Evolutionary conservation across 2,797 vertebrate species (phyloP).

Genomic region (Myripristis murdjan): DNA sequence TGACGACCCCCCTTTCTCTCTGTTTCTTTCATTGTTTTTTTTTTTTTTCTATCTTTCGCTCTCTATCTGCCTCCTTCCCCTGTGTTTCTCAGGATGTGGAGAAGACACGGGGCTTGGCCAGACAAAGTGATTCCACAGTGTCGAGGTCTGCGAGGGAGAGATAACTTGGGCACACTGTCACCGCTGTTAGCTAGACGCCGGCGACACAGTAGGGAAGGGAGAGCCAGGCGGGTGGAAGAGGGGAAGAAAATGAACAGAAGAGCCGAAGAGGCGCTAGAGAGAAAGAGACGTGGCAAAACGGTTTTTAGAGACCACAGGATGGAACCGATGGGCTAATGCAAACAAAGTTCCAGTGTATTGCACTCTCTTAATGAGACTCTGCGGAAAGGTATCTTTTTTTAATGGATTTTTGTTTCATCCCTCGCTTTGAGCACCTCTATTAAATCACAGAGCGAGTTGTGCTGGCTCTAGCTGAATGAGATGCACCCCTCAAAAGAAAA

Average conservation of each 20-base stretch:
- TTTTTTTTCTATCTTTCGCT: conserved; percentile 25
- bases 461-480: conserved; percentile 63
- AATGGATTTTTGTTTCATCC: conserved; percentile 65
- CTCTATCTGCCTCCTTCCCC: conserved; percentile 39
- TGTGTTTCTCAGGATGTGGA: conserved; percentile 64
- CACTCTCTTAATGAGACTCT: conserved; percentile 55
- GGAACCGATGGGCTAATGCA: conserved; percentile 54
- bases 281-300: conserved; percentile 33
- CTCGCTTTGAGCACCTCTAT: conserved; percentile 58
- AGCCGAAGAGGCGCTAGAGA: too few relatives aligned
- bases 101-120: conserved; percentile 80
- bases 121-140: conserved; percentile 82
- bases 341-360: conserved; percentile 28
- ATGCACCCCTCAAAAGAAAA: conserved; percentile 64
- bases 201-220: conserved; percentile 40
- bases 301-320: conserved; percentile 38
- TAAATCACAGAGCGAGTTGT: conserved; percentile 64
- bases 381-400: conserved; percentile 41
- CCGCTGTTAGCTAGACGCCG: conserved; percentile 71
- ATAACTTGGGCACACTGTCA: conserved; percentile 80
- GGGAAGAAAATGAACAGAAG: conserved; percentile 5
- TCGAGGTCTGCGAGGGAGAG: conserved; percentile 78
- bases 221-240: conserved; percentile 37
- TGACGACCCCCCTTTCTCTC: conserved; percentile 1
- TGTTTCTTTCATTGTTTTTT: not conserved